These are phyloP conservation scores for Indicator indicator DNA, from an alignment of 2,113 vertebrate genomes.

Conservation along the genomic window DNA sequence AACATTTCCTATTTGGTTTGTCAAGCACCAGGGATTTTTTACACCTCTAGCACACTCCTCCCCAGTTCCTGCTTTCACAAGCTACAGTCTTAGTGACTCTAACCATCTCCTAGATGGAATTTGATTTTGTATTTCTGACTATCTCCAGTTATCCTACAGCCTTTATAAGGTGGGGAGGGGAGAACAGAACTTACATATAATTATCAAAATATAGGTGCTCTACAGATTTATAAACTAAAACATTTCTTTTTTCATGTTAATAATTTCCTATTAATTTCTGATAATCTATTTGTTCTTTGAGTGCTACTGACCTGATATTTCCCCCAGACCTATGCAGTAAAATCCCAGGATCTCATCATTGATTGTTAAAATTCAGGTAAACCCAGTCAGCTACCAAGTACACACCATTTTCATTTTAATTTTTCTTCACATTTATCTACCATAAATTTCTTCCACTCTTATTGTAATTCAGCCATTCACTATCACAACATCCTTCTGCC, in stretches of 20 bases:
- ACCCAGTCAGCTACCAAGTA: not conserved
- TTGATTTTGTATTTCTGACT: not conserved
- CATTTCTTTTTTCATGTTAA: not conserved
- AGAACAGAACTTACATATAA: not conserved
- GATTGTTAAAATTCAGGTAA: not conserved
- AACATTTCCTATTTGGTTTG: not conserved
- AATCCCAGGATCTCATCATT: not conserved
- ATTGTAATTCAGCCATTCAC: not conserved
- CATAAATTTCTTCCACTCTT: not conserved
- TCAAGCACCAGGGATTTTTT: not conserved
- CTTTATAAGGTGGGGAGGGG: not conserved
- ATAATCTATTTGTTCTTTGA: not conserved
- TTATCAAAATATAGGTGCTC: not conserved
- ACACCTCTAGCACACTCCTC: not conserved
- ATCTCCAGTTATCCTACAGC: not conserved
- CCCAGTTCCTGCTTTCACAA: not conserved
- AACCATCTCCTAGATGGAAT: not conserved
- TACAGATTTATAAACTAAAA: not conserved
- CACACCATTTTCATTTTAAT: not conserved
- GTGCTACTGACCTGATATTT: not conserved
- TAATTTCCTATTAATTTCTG: not conserved
- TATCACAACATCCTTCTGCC: not conserved
- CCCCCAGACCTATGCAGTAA: not conserved
- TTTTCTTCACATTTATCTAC: not conserved
- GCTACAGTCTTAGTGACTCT: not conserved